Percentiles rank a stretch among this genome's conserved stretches.
Conservation (phyloP, 2,113 vertebrate species). For the Leiothrix lutea region DNA sequence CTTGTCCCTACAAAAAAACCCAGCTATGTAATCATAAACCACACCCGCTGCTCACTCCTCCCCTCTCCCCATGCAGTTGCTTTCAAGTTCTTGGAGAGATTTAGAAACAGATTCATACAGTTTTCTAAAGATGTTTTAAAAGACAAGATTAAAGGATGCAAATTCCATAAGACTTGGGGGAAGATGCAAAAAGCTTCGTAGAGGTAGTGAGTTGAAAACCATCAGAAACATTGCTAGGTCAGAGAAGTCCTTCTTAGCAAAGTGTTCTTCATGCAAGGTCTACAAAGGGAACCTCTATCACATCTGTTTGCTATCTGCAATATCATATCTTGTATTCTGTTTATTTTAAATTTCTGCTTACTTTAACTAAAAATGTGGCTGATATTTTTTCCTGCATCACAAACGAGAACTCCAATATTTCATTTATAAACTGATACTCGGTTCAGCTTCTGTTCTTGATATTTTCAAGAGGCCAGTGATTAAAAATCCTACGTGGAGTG, state of each 20-base stretch:
- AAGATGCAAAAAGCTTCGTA: neutral
- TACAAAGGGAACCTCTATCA: neutral
- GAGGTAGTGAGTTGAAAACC: neutral
- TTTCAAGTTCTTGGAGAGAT: neutral
- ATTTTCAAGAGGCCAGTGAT: constrained; percentile 67
- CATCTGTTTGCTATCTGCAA: neutral
- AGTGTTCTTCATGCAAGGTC: neutral
- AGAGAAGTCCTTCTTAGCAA: neutral
- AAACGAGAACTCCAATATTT: constrained; percentile 22
- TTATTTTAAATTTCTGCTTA: constrained; percentile 1
- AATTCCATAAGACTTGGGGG: neutral
- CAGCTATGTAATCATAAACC: constrained; percentile 5
- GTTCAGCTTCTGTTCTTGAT: constrained; percentile 52
- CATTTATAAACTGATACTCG: constrained; percentile 45
- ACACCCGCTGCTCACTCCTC: neutral
- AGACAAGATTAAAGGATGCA: neutral
- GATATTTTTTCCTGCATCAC: neutral
- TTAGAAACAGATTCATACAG: neutral
- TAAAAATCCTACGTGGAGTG: constrained; percentile 54
- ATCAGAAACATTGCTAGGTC: neutral
- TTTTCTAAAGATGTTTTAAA: neutral
- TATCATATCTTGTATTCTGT: neutral
- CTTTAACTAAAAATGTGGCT: constrained; percentile 14
- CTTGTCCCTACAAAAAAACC: constrained; percentile 17
- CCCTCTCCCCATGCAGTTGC: neutral